Conservation (phyloP, 2,797 vertebrate species). For the Presbytis comata region DNA sequence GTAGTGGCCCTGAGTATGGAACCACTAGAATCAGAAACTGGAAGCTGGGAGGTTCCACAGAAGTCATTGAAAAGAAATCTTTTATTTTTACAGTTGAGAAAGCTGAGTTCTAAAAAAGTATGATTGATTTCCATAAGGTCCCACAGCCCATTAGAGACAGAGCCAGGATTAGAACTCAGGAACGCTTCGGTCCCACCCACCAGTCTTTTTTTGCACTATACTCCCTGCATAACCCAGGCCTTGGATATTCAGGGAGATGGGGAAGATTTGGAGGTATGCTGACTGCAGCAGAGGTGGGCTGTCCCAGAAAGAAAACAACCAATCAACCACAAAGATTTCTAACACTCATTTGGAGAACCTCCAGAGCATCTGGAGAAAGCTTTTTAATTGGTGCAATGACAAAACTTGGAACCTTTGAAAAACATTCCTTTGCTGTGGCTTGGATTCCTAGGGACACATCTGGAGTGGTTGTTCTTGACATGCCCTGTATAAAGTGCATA, state of each 20-base stretch:
- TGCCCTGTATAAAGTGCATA: not conserved
- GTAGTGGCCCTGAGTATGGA: not conserved
- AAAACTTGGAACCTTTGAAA: not conserved
- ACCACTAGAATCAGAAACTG: not conserved
- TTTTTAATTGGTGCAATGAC: not conserved
- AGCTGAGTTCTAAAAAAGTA: not conserved
- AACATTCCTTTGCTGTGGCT: not conserved
- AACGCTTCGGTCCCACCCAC: accelerated
- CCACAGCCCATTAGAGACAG: not conserved
- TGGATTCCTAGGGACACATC: not conserved
- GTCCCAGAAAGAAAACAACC: not conserved
- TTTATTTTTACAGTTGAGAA: not conserved
- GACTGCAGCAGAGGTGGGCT: not conserved
- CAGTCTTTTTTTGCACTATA: not conserved
- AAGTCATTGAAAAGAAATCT: not conserved
- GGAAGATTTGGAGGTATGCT: not conserved
- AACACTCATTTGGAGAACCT: not conserved
- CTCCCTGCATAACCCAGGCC: not conserved
- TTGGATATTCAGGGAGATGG: not conserved
- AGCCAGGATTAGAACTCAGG: not conserved
- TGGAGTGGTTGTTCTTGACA: not conserved
- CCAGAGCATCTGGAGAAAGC: not conserved
- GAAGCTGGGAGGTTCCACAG: not conserved
- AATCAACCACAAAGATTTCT: not conserved
- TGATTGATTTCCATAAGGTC: not conserved